These are phyloP conservation scores for Esox masquinongy DNA, from an alignment of 2,797 vertebrate species.

Conservation along the genomic window DNA sequence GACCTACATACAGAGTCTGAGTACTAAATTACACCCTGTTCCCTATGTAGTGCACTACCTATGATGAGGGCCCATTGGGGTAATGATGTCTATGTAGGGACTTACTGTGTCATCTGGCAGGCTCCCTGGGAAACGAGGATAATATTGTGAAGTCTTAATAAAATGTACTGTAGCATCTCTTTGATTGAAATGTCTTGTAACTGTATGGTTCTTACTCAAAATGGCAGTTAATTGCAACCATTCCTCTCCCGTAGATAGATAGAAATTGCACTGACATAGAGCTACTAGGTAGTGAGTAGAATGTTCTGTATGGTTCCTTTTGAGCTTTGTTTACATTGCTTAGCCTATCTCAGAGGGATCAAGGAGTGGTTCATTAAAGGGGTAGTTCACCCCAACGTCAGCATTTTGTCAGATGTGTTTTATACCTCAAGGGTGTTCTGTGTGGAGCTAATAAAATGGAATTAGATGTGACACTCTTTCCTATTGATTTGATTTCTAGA, in stretches of 20 bases:
- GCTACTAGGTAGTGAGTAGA: slow-evolving; percentile 23
- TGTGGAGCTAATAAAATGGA: slow-evolving; percentile 5
- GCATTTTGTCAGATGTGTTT: slow-evolving; percentile 9
- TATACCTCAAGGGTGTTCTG: neutral
- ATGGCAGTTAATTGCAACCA: slow-evolving; percentile 26
- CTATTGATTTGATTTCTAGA: neutral
- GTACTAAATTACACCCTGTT: neutral
- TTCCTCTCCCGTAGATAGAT: slow-evolving; percentile 16
- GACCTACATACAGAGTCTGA: slow-evolving; percentile 51
- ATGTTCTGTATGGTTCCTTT: slow-evolving; percentile 68
- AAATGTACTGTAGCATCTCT: slow-evolving; percentile 30
- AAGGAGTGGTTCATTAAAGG: neutral
- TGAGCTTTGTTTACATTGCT: slow-evolving; percentile 72
- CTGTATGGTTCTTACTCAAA: slow-evolving; percentile 3
- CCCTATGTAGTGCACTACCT: neutral
- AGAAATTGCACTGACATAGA: slow-evolving; percentile 27
- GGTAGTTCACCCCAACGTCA: neutral
- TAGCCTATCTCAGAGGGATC: neutral
- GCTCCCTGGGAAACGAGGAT: slow-evolving; percentile 43
- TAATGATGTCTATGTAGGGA: neutral
- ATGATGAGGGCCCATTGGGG: neutral
- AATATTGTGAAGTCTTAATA: slow-evolving; percentile 34
- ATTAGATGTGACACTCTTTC: slow-evolving; percentile 4
- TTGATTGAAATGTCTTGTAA: slow-evolving; percentile 15
- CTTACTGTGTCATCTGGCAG: neutral